phyloP scores from a whole-genome alignment of 1,140 invertebrate species.

The Pomacea maculata region DNA sequence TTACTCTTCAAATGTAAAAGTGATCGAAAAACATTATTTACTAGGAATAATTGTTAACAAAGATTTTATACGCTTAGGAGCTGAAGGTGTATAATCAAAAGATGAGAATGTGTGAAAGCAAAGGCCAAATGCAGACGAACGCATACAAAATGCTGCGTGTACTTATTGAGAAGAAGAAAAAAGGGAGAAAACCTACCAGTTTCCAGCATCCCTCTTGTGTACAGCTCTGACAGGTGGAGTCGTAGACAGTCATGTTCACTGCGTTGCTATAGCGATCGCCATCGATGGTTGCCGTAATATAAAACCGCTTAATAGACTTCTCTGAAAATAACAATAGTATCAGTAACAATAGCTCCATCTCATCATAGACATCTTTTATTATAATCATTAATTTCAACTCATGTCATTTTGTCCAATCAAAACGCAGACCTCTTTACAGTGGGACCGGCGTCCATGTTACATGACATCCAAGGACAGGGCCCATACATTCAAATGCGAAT shows the following conservation, averaged over 20 bases:
- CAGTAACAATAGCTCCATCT: not conserved
- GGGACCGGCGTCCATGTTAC: too few species aligned
- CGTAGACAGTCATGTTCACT: constrained; percentile 1
- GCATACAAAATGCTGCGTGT: fast-evolving
- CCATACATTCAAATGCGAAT: not conserved
- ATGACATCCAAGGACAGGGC: too few species aligned
- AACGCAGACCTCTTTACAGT: too few species aligned
- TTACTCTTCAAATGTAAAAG: not conserved
- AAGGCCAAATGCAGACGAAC: not conserved
- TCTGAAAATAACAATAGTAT: not conserved
- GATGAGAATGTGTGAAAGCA: not conserved
- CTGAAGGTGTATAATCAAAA: not conserved
- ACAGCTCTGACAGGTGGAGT: not conserved
- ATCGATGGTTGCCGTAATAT: not conserved
- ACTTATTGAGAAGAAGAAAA: not conserved
- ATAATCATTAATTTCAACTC: too few species aligned
- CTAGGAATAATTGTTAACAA: not conserved
- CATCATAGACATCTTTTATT: not conserved
- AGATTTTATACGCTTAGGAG: not conserved
- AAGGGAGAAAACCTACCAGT: not conserved
- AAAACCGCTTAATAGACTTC: not conserved
- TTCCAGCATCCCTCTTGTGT: not conserved
- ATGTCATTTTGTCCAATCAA: too few species aligned
- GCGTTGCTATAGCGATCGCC: not conserved
- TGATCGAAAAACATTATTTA: too few species aligned